Evolutionary conservation across 2,797 vertebrate species (phyloP).

Genomic region (Epinephelus awoara): DNA sequence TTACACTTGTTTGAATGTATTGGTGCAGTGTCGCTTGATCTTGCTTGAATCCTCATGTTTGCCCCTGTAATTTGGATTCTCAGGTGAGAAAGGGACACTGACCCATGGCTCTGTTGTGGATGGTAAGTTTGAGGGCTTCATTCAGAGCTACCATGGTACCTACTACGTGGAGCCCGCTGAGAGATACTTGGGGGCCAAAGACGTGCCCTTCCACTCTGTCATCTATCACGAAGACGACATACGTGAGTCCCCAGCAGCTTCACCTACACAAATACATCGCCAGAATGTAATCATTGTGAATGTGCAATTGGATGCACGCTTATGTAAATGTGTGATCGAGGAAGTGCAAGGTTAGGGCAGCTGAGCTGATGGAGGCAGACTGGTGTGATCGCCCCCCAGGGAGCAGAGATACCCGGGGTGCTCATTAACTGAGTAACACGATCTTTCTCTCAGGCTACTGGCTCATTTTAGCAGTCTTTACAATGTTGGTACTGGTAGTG

Average conservation of each 20-base stretch:
- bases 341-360: slow-evolving; percentile 60
- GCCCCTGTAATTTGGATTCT: slow-evolving; percentile 21
- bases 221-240: slow-evolving; percentile 99
- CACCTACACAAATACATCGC: slow-evolving; percentile 21
- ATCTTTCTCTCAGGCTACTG: slow-evolving; percentile 66
- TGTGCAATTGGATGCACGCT: slow-evolving; percentile 41
- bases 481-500: slow-evolving; percentile 52
- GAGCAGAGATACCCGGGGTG: slow-evolving; percentile 62
- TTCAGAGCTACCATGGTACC: slow-evolving; percentile 93
- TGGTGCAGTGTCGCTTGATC: neutral
- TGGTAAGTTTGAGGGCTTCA: slow-evolving; percentile 98
- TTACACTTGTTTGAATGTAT: neutral
- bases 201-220: slow-evolving; percentile 96
- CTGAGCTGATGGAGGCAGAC: slow-evolving; percentile 55
- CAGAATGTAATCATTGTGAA: neutral
- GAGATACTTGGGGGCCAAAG: slow-evolving; percentile 93
- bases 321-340: slow-evolving; percentile 52
- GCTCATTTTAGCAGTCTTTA: slow-evolving; percentile 67
- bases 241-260: slow-evolving; percentile 86
- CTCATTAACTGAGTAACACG: slow-evolving; percentile 78
- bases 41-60: neutral
- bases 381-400: slow-evolving; percentile 59
- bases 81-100: slow-evolving; percentile 95
- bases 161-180: slow-evolving; percentile 97
- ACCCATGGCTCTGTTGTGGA: slow-evolving; percentile 94